Base-by-base conservation (phyloP, 2,888 invertebrate species). In the Branchinecta sandiegonensis region DNA sequence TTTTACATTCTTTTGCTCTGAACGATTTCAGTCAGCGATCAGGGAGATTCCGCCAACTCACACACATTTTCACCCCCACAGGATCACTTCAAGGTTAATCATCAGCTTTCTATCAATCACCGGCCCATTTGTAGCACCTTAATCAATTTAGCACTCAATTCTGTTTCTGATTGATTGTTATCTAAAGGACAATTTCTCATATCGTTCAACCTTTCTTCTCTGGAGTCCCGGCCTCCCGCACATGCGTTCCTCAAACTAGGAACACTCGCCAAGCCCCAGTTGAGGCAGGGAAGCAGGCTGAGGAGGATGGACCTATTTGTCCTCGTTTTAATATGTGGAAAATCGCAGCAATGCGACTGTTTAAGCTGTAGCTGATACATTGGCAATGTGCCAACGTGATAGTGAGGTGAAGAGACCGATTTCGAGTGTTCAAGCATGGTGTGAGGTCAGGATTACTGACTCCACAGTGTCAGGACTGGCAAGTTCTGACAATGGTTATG, bases 401-500 rank as follows among this genome's bases (percentile, higher is more conserved):
- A n/a, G 14, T 23, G n/a, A 56, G 8, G n/a, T 56, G 63, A 56
- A n/a, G n/a, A 56, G 63, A 56, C 63, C 23, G 23, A 56, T 8
- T 17, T 56, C 63, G 23, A 56, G 23, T 56, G 37, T 37, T 37
- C n/a, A 56, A 56, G n/a, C 23, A 56, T 56, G 63, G 14, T 56
- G 63, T 56, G 63, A 56, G 23, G 63, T 56, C 63, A 56, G 63
- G 63, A n/a, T 23, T 56, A 56, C 63, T 56, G 63, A 56, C 63
- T 56, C 10, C 63, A 56, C 63, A n/a, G 23, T 9, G 63, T 56
- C 63, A 56, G 63, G 63, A 10, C 63, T 17, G 63, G 63, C 63
- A 56, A 56, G 63, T 56, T 56, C 63, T 56, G 63, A 56, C 63
- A 56, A 56, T 56, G 63, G 63, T 56, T n/a, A 56, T 56, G 23